phyloP scores from a whole-genome alignment of 2,888 invertebrate species.

The Spicauda simplicius region DNA sequence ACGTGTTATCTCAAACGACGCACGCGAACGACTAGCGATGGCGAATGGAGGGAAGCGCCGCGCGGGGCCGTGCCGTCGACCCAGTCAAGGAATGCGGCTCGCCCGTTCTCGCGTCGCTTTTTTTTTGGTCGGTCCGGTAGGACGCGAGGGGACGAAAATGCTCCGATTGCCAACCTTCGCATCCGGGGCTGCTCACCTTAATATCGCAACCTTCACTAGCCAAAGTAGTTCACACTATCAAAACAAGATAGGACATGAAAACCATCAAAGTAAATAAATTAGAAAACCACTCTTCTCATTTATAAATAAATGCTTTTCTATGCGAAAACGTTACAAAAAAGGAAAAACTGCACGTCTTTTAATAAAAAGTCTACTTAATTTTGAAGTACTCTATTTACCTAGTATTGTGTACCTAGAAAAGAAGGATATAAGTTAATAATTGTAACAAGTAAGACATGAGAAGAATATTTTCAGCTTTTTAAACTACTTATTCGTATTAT shows the following conservation, averaged over 20 bases:
- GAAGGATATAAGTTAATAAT: no score
- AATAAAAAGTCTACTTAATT: no score
- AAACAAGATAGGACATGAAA: background rate
- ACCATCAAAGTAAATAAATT: background rate
- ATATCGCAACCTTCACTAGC: constrained; percentile 11
- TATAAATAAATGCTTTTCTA: no score
- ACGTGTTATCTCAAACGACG: constrained; percentile 66
- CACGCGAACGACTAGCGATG: constrained; percentile 73
- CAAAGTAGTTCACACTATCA: background rate
- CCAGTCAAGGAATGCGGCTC: constrained; percentile 80
- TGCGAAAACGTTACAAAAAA: constrained; percentile 2
- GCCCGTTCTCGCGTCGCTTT: constrained; percentile 73
- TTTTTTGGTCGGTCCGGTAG: constrained; percentile 64
- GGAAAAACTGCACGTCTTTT: background rate
- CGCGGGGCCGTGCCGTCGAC: constrained; percentile 71
- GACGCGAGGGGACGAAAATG: constrained; percentile 51
- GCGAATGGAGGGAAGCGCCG: constrained; percentile 48
- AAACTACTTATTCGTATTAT: no score
- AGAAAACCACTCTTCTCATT: no score
- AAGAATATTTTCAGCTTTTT: no score
- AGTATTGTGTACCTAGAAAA: no score
- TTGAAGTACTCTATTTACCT: no score
- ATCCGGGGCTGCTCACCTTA: constrained; percentile 13
- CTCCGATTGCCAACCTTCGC: constrained; percentile 38
- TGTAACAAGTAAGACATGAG: no score